Conservation (phyloP, 2,888 invertebrate species). For the Cyaniris semiargus region DNA sequence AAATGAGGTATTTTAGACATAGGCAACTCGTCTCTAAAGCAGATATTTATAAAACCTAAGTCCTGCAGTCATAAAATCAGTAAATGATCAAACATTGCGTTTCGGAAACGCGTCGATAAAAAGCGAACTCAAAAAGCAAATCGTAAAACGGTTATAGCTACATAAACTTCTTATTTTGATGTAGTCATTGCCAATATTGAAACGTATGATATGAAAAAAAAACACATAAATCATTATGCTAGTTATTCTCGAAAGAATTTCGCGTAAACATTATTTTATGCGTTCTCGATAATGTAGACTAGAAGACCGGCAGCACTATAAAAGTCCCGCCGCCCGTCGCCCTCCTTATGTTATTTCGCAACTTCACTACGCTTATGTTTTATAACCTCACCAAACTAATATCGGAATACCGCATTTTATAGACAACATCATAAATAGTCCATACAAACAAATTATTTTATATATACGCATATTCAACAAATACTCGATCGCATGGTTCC, state of each 20-base stretch:
- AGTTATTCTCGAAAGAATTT: conserved; percentile 32
- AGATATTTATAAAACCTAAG: conserved; percentile 12
- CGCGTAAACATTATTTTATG: conserved; percentile 33
- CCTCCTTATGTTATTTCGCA: conserved; percentile 48
- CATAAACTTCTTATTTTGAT: conserved; percentile 24
- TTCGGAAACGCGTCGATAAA: conserved; percentile 23
- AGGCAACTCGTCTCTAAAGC: neutral
- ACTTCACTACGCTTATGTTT: conserved; percentile 38
- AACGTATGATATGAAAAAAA: conserved; percentile 30
- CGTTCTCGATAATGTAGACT: conserved; percentile 31
- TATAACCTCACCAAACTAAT: conserved; percentile 11
- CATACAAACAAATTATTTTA: neutral
- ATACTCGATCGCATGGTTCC: neutral
- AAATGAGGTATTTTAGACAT: neutral
- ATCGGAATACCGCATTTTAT: conserved; percentile 6
- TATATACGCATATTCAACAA: neutral
- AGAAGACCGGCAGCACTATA: conserved; percentile 33
- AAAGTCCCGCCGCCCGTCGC: conserved; percentile 35
- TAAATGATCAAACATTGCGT: conserved; percentile 23
- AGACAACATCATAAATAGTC: conserved; percentile 1
- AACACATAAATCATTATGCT: conserved; percentile 34
- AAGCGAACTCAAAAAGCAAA: conserved; percentile 18
- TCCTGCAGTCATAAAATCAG: conserved; percentile 9
- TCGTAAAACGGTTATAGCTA: conserved; percentile 26
- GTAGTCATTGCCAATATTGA: conserved; percentile 32